Percentiles rank a stretch among this genome's conserved stretches.
phyloP scores from a whole-genome alignment of 2,113 vertebrate genomes.

The Piliocolobus tephrosceles region DNA sequence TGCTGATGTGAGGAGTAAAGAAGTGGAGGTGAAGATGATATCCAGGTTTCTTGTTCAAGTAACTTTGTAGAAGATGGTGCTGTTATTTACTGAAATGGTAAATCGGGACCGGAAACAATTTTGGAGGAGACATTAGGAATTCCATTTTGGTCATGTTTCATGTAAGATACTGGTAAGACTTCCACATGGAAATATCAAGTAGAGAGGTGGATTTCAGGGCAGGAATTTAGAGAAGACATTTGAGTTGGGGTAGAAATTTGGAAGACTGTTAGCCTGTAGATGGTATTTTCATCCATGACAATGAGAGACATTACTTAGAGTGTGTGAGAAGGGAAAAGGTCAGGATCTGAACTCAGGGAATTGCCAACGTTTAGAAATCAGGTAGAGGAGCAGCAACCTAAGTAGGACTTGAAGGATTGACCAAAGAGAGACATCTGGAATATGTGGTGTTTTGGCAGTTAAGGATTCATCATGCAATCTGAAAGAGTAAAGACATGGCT shows the following conservation, averaged over 20 bases:
- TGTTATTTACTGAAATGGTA: conserved; percentile 8
- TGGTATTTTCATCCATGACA: background rate
- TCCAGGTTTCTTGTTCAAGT: background rate
- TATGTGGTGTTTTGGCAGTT: background rate
- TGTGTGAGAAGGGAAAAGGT: background rate
- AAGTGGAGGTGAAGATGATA: background rate
- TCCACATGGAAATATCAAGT: background rate
- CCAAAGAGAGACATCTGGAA: background rate
- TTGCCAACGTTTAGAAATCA: background rate
- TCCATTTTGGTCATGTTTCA: background rate
- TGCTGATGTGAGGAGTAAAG: background rate
- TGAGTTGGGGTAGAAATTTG: conserved; percentile 2
- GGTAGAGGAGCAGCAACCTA: background rate
- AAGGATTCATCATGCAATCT: background rate
- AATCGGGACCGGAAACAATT: background rate
- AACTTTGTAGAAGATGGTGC: background rate
- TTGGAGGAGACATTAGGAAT: background rate
- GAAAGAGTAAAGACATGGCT: background rate
- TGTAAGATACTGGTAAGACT: conserved; percentile 16
- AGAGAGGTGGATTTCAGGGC: background rate
- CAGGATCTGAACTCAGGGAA: background rate
- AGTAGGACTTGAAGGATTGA: background rate
- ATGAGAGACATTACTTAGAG: background rate
- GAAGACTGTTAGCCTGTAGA: background rate
- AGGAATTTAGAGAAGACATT: conserved; percentile 24